Evolutionary conservation across 2,113 vertebrate genomes (phyloP).

Genomic region (Gasterosteus aculeatus): DNA sequence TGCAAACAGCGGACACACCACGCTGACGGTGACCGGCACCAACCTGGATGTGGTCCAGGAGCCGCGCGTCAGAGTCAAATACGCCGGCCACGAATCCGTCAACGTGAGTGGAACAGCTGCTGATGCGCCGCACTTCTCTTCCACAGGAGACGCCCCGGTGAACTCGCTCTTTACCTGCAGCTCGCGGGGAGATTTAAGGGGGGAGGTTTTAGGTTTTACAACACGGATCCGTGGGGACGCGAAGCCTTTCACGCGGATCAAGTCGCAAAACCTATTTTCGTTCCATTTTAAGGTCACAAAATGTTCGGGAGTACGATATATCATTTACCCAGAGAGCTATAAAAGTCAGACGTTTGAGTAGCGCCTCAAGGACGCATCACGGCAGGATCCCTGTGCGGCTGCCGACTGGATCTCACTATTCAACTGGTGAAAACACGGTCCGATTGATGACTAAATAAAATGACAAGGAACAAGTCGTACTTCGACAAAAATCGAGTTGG

Average conservation of each 20-base stretch:
- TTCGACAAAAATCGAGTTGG: neutral
- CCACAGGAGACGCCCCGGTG: slow-evolving; percentile 2
- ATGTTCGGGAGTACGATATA: neutral
- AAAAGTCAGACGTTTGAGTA: neutral
- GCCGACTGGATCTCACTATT: too few relatives aligned
- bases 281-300: neutral
- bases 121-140: neutral
- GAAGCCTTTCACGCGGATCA: neutral
- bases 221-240: neutral
- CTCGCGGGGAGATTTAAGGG: neutral
- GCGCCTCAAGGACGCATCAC: too few relatives aligned
- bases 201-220: slow-evolving; percentile 1
- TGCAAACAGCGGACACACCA: slow-evolving; percentile 88
- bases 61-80: slow-evolving; percentile 91
- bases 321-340: neutral
- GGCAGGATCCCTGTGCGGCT: too few relatives aligned
- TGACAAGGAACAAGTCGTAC: too few relatives aligned
- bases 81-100: slow-evolving; percentile 90
- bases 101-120: slow-evolving; percentile 82
- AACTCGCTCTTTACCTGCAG: neutral
- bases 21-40: slow-evolving; percentile 90
- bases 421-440: too few relatives aligned
- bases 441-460: too few relatives aligned
- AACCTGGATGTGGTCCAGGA: slow-evolving; percentile 95
- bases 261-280: neutral